Conservation (phyloP, 2,113 vertebrate genomes). For the Sylvilagus bachmani region DNA sequence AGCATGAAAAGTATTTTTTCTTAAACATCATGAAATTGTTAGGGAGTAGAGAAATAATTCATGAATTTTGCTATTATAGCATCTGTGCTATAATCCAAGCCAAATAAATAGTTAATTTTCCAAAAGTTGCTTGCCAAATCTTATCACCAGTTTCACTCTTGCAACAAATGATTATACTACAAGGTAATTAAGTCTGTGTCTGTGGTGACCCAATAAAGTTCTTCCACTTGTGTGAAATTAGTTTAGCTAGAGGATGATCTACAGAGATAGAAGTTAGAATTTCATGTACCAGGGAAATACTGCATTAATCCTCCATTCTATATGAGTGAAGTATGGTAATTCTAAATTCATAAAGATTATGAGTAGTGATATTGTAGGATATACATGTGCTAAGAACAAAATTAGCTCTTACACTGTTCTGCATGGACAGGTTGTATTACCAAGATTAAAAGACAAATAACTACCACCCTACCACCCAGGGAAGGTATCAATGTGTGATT, state of each 20-base stretch:
- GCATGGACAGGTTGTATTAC: accelerated
- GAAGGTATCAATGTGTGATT: not conserved
- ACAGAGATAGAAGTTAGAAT: constrained; percentile 77
- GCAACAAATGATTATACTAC: constrained; percentile 39
- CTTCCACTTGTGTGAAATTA: constrained; percentile 64
- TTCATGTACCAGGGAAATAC: constrained; percentile 62
- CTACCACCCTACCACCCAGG: not conserved
- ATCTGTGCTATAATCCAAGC: constrained; percentile 38
- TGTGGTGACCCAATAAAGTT: constrained; percentile 71
- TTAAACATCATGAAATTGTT: constrained; percentile 39
- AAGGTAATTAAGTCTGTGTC: constrained; percentile 63
- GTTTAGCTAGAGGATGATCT: constrained; percentile 70
- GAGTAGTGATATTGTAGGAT: not conserved
- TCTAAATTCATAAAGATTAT: constrained; percentile 73
- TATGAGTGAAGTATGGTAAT: constrained; percentile 59
- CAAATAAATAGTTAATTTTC: constrained; percentile 66
- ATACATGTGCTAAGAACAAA: not conserved
- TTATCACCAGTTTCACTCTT: constrained; percentile 63
- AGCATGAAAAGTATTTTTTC: not conserved
- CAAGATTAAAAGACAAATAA: not conserved
- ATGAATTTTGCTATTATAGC: constrained; percentile 25
- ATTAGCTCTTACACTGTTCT: not conserved
- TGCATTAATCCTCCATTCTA: constrained; percentile 69
- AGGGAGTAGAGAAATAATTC: constrained; percentile 59
- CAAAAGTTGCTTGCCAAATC: constrained; percentile 48